phyloP scores from a whole-genome alignment of 1,140 invertebrate genomes.

The Mizuhopecten yessoensis region DNA sequence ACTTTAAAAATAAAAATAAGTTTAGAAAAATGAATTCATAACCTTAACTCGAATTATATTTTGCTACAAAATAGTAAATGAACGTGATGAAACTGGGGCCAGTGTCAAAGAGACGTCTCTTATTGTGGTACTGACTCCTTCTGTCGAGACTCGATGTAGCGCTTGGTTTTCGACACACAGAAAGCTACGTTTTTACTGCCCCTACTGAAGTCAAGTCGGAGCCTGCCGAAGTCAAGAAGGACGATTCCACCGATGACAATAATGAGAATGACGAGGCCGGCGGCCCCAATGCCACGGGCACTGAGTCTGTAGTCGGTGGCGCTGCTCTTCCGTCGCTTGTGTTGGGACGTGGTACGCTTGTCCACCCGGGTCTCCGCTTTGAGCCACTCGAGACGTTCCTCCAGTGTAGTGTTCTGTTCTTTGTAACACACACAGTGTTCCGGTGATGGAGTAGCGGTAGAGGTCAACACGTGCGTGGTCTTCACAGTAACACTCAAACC shows the following conservation, averaged over 20 bases:
- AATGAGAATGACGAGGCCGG: not conserved
- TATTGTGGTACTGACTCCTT: too few species aligned
- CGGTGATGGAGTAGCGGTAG: not conserved
- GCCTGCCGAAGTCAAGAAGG: conserved; percentile 3
- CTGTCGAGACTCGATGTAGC: not conserved
- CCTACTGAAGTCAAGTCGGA: conserved; percentile 3
- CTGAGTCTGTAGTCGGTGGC: conserved; percentile 14
- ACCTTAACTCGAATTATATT: too few species aligned
- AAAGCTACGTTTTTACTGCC: not conserved
- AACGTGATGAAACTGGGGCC: too few species aligned
- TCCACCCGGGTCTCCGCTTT: not conserved
- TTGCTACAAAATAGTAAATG: too few species aligned
- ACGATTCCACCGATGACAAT: conserved; percentile 20
- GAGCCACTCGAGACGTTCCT: not conserved
- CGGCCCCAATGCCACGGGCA: not conserved
- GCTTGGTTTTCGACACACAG: not conserved
- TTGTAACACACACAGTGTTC: not conserved
- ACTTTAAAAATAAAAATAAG: too few species aligned
- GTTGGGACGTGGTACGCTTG: not conserved
- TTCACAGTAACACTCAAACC: not conserved
- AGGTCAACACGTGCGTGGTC: not conserved
- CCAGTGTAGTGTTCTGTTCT: not conserved
- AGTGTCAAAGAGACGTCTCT: too few species aligned
- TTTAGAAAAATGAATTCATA: too few species aligned
- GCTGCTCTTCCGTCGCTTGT: conserved; percentile 7